Evolutionary conservation across 2,888 invertebrate species (phyloP), one percentile per base, ranked within the genome.

Genomic region (Drosophila antonietae): DNA sequence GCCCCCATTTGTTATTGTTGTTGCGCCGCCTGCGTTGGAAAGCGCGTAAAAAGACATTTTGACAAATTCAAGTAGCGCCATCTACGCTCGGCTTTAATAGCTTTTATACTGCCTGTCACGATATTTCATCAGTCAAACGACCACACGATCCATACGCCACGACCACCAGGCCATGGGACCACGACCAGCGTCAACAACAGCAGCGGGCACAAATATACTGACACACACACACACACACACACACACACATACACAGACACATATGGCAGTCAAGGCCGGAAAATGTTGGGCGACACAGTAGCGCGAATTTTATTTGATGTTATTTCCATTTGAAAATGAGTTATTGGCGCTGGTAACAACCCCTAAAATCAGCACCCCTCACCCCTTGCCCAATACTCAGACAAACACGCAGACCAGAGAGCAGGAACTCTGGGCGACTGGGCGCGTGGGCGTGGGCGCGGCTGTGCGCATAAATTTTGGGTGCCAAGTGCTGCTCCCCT

Each of bases 11-110:
- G 80, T 57, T 56, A 10, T 41, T 81, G 75, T 71, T 75, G 76
- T 44, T 73, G 64, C 68, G 83, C 73, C 84, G 85, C 70, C 73
- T 80, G 79, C 75, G 79, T 53, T 60, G 61, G 75, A 51, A 72
- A 65, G 73, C 81, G 83, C 81, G 82, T 76, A 82, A 88, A 83
- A 79, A 90, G 85, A 89, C 89, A 90, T 86, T 91, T 91, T 91
- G 91, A 91, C 91, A 91, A 91, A 91, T 91, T 91, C 84, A 84
- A 89, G 88, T 90, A 90, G 89, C 90, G 87, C 90, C 90, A 90
- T 90, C 88, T 81, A 90, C 81, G 86, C 78, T 75, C 82, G 85
- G 78, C 80, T 90, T 90, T 89, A 90, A 90, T 90, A 85, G 90
- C 88, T 90, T 90, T 90, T 90, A 81, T 86, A 81, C 83, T 75